Conservation (phyloP, 2,113 vertebrate species). For the Dromaius novaehollandiae region DNA sequence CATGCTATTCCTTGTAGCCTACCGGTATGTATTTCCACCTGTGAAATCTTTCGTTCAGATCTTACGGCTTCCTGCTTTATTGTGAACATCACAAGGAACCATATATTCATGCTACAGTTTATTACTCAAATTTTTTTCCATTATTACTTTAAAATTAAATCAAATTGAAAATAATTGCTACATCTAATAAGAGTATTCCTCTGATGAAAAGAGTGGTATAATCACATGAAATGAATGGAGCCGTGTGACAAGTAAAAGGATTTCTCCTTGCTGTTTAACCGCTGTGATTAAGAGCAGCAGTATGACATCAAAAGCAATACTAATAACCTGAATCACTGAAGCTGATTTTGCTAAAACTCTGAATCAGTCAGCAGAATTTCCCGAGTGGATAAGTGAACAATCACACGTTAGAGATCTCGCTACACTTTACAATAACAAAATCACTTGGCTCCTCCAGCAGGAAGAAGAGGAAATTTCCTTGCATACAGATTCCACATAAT, state of each 20-base stretch:
- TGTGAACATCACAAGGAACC: accelerated
- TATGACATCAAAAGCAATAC: not conserved
- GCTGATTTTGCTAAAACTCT: not conserved
- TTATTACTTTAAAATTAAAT: not conserved
- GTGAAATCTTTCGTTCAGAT: not conserved
- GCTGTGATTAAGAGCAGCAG: not conserved
- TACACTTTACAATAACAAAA: not conserved
- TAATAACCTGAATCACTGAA: not conserved
- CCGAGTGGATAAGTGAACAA: not conserved
- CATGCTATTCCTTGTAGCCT: not conserved
- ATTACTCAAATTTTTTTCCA: not conserved
- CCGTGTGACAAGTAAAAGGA: accelerated
- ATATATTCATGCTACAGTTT: not conserved
- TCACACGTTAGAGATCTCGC: not conserved
- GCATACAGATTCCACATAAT: not conserved
- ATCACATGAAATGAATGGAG: not conserved
- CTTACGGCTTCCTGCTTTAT: not conserved
- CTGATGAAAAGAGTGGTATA: not conserved
- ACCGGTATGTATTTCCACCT: not conserved
- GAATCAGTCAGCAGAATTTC: not conserved
- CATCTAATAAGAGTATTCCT: not conserved
- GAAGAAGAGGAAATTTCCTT: not conserved
- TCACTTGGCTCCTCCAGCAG: not conserved
- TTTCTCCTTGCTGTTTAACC: not conserved
- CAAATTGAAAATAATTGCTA: not conserved